Percentiles rank a stretch among this genome's conserved stretches.
Evolutionary conservation across 1,140 invertebrate species (phyloP).

Genomic region (Carposina sasakii): DNA sequence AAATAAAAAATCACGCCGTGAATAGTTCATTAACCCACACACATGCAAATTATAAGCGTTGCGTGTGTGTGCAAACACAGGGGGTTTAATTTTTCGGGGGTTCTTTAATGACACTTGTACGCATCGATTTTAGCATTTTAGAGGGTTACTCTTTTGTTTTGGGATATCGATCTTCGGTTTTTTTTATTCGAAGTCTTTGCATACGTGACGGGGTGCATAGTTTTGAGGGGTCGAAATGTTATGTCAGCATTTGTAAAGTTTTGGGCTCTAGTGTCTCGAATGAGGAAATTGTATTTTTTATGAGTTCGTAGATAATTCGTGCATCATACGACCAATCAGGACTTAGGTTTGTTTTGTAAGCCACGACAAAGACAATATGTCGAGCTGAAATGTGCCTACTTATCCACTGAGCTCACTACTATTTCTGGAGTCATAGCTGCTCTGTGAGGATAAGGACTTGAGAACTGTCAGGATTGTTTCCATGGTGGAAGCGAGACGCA

Average conservation of each 20-base stretch:
- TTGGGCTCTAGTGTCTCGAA: conserved; percentile 10
- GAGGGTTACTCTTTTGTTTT: conserved; percentile 70
- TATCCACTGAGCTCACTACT: too few relatives aligned
- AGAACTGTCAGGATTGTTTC: too few relatives aligned
- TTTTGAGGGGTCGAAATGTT: conserved; percentile 4
- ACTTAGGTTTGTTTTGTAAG: too few relatives aligned
- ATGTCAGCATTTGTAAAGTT: conserved; percentile 30
- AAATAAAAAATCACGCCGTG: conserved; percentile 24
- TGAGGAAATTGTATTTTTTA: too few relatives aligned
- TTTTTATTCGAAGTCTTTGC: conserved; percentile 37
- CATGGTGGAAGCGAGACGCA: too few relatives aligned
- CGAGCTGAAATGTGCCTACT: too few relatives aligned
- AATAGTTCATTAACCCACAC: conserved; percentile 52
- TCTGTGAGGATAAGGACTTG: too few relatives aligned
- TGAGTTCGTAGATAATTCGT: too few relatives aligned
- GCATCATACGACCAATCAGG: too few relatives aligned
- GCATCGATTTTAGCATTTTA: conserved; percentile 67
- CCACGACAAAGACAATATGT: too few relatives aligned
- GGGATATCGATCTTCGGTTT: conserved; percentile 53
- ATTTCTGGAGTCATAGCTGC: too few relatives aligned
- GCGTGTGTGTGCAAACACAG: conserved; percentile 39
- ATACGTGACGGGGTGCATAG: conserved; percentile 27
- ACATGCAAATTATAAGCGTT: conserved; percentile 40
- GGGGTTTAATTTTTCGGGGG: conserved; percentile 69
- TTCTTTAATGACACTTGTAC: conserved; percentile 71